Percentiles rank a stretch among this genome's conserved stretches.
Evolutionary conservation across 2,113 vertebrate species (phyloP).

Genomic region (Mesitornis unicolor): DNA sequence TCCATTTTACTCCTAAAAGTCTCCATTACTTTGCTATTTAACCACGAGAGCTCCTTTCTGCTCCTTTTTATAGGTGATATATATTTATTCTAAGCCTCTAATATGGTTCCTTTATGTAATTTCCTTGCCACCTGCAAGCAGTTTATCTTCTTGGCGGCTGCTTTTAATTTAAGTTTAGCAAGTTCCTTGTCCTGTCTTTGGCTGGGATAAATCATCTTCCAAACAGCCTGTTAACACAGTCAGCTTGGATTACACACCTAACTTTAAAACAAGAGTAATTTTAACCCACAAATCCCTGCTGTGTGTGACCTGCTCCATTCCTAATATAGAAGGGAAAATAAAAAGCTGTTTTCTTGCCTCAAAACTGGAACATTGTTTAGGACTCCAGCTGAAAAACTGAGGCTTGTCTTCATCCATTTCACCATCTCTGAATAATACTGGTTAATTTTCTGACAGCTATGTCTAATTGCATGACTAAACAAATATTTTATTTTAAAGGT

Average conservation of each 20-base stretch:
- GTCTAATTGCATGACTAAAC: not conserved
- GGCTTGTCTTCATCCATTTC: not conserved
- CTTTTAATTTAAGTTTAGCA: constrained; percentile 2
- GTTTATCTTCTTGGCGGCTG: not conserved
- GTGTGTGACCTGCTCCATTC: not conserved
- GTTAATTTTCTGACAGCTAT: not conserved
- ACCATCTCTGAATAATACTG: not conserved
- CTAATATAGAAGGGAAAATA: not conserved
- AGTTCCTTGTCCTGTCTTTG: not conserved
- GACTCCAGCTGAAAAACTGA: not conserved
- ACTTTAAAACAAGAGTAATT: not conserved
- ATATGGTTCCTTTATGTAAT: not conserved
- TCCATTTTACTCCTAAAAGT: not conserved
- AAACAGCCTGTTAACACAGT: not conserved
- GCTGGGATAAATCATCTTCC: not conserved
- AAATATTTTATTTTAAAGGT: not conserved
- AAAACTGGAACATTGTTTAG: not conserved
- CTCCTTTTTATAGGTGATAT: not conserved
- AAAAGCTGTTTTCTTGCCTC: not conserved
- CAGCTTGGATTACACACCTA: not conserved
- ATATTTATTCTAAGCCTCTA: constrained; percentile 5
- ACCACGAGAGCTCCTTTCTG: not conserved
- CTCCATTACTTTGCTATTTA: constrained; percentile 20
- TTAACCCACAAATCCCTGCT: not conserved
- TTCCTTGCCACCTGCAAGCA: not conserved